These are phyloP conservation scores for Saturnia pavonia DNA, from an alignment of 2,888 invertebrate genomes.

Conservation along the genomic window DNA sequence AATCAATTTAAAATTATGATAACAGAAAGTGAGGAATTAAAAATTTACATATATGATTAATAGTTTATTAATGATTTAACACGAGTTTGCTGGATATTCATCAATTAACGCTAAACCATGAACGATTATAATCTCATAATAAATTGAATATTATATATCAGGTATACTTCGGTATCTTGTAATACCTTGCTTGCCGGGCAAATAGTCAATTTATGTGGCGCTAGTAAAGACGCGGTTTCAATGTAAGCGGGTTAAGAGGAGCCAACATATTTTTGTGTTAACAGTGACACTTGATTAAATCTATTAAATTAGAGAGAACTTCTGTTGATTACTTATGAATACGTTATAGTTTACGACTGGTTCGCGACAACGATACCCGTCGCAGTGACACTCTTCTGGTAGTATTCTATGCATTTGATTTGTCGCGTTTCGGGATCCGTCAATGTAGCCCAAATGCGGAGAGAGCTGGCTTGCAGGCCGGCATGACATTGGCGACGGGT, in stretches of 20 bases:
- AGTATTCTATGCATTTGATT: too few species aligned
- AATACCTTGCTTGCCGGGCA: slow-evolving; percentile 45
- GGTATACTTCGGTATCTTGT: slow-evolving; percentile 39
- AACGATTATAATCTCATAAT: slow-evolving; percentile 41
- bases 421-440: too few species aligned
- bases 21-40: slow-evolving; percentile 3
- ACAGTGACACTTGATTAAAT: neutral
- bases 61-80: neutral
- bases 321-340: too few species aligned
- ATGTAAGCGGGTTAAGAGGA: neutral
- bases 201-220: slow-evolving; percentile 51
- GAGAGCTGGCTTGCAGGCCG: too few species aligned
- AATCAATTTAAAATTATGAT: neutral
- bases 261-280: neutral
- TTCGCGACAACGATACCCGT: too few species aligned
- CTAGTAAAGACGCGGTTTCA: slow-evolving; percentile 26
- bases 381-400: too few species aligned
- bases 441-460: too few species aligned
- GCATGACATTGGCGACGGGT: too few species aligned
- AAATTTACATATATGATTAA: neutral
- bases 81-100: neutral
- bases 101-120: slow-evolving; percentile 33
- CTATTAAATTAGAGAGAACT: too few species aligned
- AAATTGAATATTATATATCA: slow-evolving; percentile 48
- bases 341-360: too few species aligned